Base-by-base conservation (phyloP, 2,888 invertebrate species). In the Osmoderma eremita region DNA sequence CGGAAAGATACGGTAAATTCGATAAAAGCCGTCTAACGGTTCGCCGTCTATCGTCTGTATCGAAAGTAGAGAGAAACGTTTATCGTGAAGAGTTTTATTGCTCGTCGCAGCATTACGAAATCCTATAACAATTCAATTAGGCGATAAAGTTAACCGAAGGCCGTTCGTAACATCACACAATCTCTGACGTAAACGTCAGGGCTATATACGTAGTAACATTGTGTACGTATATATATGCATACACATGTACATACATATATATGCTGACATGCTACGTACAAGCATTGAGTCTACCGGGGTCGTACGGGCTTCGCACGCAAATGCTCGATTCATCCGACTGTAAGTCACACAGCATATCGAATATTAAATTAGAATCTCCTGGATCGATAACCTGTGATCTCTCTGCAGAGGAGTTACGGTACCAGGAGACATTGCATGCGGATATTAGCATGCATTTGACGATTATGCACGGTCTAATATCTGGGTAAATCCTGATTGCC, bases 61-160 rank as follows among this genome's bases (percentile, higher is more conserved):
- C 38, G 18, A 53, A 38, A 53, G 38, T 38, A 3, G 30, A 39
- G 30, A 58, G 45, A 58, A 45, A 30, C 45, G 45, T 30, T 12
- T 30, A 48, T 22, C 45, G 45, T 45, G 24, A 30, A 61, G 15
- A 61, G 12, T 61, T 45, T 30, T 61, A 61, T 36, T 61, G 45
- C 24, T 12, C 22, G 56, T 42, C 20, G 41, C 30, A 10, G 30
- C 30, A 58, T 45, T 45, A 54, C 24, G 58, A 45, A 58, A 42
- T 58, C 30, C 42, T 30, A 30, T 45, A 61, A 45, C 58, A 61
- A 45, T 61, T 61, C 58, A 61, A 61, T 61, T 61, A 61, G 45
- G 58, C 58, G 45, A 24, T 45, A 48, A 56, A 61, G 45, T 61
- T 45, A 39, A 45, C 45, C 30, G 24, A 42, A 15, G 30, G 15